Conservation (phyloP, 1,140 invertebrate genomes). For the Sitophilus oryzae region DNA sequence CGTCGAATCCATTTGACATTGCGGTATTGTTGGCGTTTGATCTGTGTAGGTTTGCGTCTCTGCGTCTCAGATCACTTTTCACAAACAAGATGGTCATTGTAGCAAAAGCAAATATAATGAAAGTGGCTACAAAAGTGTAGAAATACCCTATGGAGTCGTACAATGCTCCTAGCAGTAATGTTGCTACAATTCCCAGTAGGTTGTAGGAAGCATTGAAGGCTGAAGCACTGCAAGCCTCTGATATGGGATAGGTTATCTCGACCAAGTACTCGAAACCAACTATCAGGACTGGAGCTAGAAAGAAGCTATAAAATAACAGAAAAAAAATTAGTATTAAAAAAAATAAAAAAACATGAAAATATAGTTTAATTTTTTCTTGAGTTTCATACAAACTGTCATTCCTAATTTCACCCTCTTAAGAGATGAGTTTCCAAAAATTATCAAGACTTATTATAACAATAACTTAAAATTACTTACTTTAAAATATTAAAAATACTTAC, state of each 20-base stretch:
- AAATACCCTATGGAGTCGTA: slow-evolving; percentile 17
- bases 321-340: too few species aligned
- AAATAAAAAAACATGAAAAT: too few species aligned
- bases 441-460: too few species aligned
- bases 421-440: too few species aligned
- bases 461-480: too few species aligned
- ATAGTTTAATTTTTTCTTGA: too few species aligned
- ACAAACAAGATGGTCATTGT: slow-evolving; percentile 15
- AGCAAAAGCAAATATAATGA: background rate
- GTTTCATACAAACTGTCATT: too few species aligned
- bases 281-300: slow-evolving; percentile 20
- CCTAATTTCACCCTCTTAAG: too few species aligned
- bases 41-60: slow-evolving; percentile 18
- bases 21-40: too few species aligned
- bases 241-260: slow-evolving; percentile 31
- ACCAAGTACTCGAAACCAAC: slow-evolving; percentile 29
- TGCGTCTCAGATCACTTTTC: slow-evolving; percentile 19
- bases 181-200: slow-evolving; percentile 23
- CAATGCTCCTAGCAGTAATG: slow-evolving; percentile 21
- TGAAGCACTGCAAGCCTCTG: slow-evolving; percentile 23
- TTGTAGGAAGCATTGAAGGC: slow-evolving; percentile 27
- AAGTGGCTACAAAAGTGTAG: background rate
- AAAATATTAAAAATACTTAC: too few species aligned
- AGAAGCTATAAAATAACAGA: slow-evolving; percentile 32
- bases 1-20: too few species aligned